phyloP scores from a whole-genome alignment of 2,888 invertebrate species.

The Lasioglossum marginatum region DNA sequence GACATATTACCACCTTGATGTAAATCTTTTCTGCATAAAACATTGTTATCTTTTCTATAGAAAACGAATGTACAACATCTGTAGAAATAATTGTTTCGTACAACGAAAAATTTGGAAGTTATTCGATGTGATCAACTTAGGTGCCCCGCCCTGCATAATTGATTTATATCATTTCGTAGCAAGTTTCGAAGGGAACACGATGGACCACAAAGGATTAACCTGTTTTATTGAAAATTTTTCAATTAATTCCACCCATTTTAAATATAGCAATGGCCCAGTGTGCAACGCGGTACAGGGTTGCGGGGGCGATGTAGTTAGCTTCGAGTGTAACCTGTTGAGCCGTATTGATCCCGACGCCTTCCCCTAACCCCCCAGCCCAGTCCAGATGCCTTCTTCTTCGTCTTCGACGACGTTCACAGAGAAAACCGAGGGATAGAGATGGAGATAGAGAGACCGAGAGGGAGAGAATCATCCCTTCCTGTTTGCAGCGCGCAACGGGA shows the following conservation, averaged over 20 bases:
- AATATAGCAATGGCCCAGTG: not conserved
- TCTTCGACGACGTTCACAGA: slow-evolving; percentile 30
- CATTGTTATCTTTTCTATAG: too few relatives aligned
- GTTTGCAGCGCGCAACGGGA: slow-evolving; percentile 2
- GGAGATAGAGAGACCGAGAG: not conserved
- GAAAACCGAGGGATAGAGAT: not conserved
- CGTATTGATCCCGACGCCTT: slow-evolving; percentile 79
- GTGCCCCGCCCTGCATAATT: too few relatives aligned
- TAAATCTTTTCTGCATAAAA: too few relatives aligned
- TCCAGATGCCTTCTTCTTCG: slow-evolving; percentile 2
- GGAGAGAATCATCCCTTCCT: not conserved
- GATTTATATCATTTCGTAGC: too few relatives aligned
- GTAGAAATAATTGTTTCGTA: too few relatives aligned
- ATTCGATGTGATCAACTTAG: too few relatives aligned
- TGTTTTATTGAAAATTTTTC: not conserved
- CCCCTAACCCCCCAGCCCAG: slow-evolving; percentile 24
- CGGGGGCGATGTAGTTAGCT: slow-evolving; percentile 64
- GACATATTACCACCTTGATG: too few relatives aligned
- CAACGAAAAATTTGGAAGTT: too few relatives aligned
- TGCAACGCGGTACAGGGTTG: slow-evolving; percentile 20
- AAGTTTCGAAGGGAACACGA: too few relatives aligned
- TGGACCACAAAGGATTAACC: too few relatives aligned
- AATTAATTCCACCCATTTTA: not conserved
- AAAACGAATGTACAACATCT: too few relatives aligned
- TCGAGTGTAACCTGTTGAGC: slow-evolving; percentile 81